These are phyloP conservation scores for Odontophorus gujanensis DNA, from an alignment of 2,113 vertebrate genomes.

Conservation along the genomic window DNA sequence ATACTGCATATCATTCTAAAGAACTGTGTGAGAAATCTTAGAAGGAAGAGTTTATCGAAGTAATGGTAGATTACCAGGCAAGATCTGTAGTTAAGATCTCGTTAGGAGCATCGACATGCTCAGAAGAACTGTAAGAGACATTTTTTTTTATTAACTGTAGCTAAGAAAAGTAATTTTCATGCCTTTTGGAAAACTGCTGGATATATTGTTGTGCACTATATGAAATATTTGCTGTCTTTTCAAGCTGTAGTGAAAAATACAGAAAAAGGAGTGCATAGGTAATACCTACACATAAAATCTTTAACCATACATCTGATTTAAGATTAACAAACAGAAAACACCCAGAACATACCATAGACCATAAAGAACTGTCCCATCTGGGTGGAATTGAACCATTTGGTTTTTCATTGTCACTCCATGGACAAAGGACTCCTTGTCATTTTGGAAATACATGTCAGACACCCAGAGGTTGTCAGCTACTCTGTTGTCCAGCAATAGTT, in stretches of 20 bases:
- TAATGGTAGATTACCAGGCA: neutral
- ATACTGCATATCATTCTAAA: neutral
- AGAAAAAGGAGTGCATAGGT: neutral
- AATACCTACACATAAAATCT: neutral
- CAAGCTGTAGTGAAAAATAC: neutral
- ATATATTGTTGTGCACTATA: neutral
- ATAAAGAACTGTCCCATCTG: slow-evolving; percentile 92
- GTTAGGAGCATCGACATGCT: neutral
- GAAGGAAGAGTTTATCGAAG: neutral
- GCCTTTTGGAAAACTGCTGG: neutral
- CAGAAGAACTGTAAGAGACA: neutral
- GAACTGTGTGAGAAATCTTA: neutral
- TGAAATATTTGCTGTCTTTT: neutral
- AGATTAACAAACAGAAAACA: neutral
- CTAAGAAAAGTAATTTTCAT: neutral
- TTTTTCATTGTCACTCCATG: slow-evolving; percentile 95
- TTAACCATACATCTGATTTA: neutral
- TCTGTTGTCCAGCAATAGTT: slow-evolving; percentile 92
- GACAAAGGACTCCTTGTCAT: slow-evolving; percentile 95
- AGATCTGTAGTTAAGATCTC: neutral
- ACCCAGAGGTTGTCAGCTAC: slow-evolving; percentile 94
- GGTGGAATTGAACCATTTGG: slow-evolving; percentile 93
- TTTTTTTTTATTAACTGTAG: neutral
- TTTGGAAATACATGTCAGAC: slow-evolving; percentile 93
- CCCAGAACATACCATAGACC: slow-evolving; percentile 84